Percentiles rank a stretch among this genome's conserved stretches.
These are phyloP conservation scores for Urocyon cinereoargenteus DNA, from an alignment of 2,797 vertebrate species.

Conservation along the genomic window DNA sequence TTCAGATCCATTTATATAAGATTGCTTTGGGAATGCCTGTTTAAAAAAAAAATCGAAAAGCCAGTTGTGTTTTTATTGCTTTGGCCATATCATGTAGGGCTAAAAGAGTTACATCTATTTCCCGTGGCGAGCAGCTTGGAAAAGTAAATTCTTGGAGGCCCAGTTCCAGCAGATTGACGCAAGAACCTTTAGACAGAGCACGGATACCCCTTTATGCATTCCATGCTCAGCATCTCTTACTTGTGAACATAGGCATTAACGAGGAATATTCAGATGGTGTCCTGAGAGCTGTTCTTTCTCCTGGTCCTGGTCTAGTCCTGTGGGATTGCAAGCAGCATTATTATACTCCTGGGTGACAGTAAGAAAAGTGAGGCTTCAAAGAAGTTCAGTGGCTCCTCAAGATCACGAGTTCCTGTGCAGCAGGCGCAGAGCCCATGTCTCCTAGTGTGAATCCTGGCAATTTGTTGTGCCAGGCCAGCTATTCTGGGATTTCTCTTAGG, in stretches of 20 bases:
- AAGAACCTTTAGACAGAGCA: neutral
- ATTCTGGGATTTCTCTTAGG: neutral
- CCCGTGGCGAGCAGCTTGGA: neutral
- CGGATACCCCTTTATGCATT: too few relatives aligned
- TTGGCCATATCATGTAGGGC: neutral
- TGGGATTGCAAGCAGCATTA: neutral
- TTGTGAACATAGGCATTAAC: neutral
- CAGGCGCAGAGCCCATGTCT: neutral
- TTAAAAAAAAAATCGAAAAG: constrained; percentile 55
- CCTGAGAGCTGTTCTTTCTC: neutral
- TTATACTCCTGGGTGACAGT: neutral
- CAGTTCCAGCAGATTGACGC: neutral
- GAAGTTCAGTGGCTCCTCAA: neutral
- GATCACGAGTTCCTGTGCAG: neutral
- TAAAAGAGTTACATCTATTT: constrained; percentile 56
- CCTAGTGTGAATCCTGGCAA: neutral
- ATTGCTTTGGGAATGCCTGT: constrained; percentile 54
- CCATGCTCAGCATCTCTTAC: neutral
- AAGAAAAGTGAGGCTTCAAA: neutral
- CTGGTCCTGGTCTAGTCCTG: neutral
- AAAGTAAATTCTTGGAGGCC: constrained; percentile 50
- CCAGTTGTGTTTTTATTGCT: neutral
- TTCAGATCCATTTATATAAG: constrained; percentile 65
- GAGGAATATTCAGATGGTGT: neutral
- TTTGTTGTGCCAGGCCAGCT: neutral